Evolutionary conservation across 2,888 invertebrate species (phyloP), one percentile per base, ranked within the genome.

Genomic region (Camptogramma bilineatum): DNA sequence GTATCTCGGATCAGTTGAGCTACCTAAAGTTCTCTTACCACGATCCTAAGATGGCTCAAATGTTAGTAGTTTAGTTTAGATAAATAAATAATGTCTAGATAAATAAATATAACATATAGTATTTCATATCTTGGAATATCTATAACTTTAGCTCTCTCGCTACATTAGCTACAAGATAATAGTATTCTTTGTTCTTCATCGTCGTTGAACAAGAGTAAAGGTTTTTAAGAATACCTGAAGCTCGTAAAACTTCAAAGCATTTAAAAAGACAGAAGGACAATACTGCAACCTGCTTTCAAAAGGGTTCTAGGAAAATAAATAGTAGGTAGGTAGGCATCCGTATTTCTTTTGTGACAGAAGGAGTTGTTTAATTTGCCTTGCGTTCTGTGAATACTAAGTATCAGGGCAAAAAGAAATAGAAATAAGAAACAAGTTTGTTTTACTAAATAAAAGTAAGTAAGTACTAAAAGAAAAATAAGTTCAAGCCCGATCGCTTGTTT

Each of bases 291-390:
- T 39, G 34, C 34, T 16, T 44, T 44, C 44, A 17, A 44, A 44
- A 44, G 44, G 16, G 44, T 17, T 50, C 42, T 21, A 50, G 19
- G 21, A 48, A 50, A 34, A 31, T 55, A 39, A 54, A 18, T 44
- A 44, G 42, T n/a, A n/a, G n/a, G 42, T 44, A 47, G 17, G 42
- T n/a, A n/a, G n/a, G 42, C 17, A 47, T 19, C 48, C 34, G 4
- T 1, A 48, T 56, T 48, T 56, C 10, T 47, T 55, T 55, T 55
- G 55, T 39, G 21, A 34, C 13, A 47, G n/a, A n/a, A 34, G 16
- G 16, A 17, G 44, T 17, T 17, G 17, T 44, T 44, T 44, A 44
- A 44, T 44, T 44, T 44, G 17, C 44, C 44, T 17, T 8, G 44
- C 44, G 44, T 16, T 44, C 44, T 17, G 44, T 44, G 44, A 44